These are phyloP conservation scores for Pyrocoelia pectoralis DNA, from an alignment of 2,888 invertebrate genomes.

Conservation along the genomic window DNA sequence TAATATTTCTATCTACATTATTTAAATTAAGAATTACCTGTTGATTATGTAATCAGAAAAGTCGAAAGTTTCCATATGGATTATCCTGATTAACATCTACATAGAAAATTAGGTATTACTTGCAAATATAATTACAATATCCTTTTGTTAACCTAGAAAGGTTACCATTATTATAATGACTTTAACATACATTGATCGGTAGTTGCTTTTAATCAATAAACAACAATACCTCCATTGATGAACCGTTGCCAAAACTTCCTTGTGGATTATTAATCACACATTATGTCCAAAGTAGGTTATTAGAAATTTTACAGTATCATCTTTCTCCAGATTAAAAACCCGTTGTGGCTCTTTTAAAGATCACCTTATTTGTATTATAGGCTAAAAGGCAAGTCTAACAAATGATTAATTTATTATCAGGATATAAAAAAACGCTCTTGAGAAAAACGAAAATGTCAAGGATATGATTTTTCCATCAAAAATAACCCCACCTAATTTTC, in stretches of 20 bases:
- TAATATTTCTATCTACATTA: background rate
- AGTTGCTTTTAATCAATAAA: background rate
- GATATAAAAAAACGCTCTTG: no score
- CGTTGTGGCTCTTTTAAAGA: no score
- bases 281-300: background rate
- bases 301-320: background rate
- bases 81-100: background rate
- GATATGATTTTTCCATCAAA: no score
- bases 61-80: background rate
- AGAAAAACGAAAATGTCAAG: no score
- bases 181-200: conserved; percentile 1
- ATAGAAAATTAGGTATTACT: conserved; percentile 6
- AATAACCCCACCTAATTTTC: no score
- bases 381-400: no score
- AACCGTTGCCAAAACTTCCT: conserved; percentile 3
- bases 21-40: conserved; percentile 2
- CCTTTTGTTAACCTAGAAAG: conserved; percentile 7
- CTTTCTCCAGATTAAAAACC: no score
- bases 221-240: conserved; percentile 4
- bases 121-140: conserved; percentile 8
- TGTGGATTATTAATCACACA: background rate
- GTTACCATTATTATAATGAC: background rate
- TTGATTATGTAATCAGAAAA: conserved; percentile 10
- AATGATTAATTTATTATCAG: no score
- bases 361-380: no score